Conservation (phyloP, 2,888 invertebrate species). For the Drosophila borealis region DNA sequence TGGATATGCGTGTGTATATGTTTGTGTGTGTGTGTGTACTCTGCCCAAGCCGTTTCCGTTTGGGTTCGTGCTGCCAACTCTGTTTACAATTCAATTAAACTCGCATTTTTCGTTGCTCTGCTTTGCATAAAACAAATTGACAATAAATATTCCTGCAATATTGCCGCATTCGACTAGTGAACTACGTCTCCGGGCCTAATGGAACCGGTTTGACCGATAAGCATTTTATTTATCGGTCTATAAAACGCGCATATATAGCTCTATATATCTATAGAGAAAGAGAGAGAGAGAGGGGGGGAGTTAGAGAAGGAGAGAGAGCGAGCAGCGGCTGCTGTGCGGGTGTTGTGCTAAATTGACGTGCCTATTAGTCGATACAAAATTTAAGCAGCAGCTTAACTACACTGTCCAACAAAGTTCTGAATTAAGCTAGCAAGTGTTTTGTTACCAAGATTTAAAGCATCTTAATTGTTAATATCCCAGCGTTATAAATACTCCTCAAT, state of each 20-base stretch:
- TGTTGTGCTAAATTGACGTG: conserved; percentile 50
- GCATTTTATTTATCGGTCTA: conserved; percentile 69
- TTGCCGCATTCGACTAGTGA: conserved; percentile 20
- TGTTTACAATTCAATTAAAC: conserved; percentile 60
- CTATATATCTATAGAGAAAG: conserved; percentile 10
- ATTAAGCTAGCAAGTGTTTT: too few species aligned
- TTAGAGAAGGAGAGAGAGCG: conserved; percentile 16
- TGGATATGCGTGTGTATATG: not conserved
- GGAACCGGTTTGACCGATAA: conserved; percentile 76
- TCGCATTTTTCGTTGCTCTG: conserved; percentile 35
- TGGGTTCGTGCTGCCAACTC: conserved; percentile 37
- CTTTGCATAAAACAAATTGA: conserved; percentile 61
- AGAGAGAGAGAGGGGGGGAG: conserved; percentile 8
- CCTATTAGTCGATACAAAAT: conserved; percentile 18
- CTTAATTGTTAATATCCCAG: too few species aligned
- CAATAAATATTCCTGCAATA: conserved; percentile 59
- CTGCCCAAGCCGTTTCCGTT: conserved; percentile 40
- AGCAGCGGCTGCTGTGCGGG: conserved; percentile 55
- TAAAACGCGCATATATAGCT: conserved; percentile 19
- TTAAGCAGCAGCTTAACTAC: conserved; percentile 41
- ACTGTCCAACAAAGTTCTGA: conserved; percentile 31
- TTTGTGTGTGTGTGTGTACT: conserved; percentile 19
- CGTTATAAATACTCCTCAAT: too few species aligned
- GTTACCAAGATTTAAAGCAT: too few species aligned
- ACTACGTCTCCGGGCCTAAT: conserved; percentile 54